Evolutionary conservation across 1,140 invertebrate genomes (phyloP), one percentile per base, ranked within the genome.

Genomic region (Megalopta genalis): DNA sequence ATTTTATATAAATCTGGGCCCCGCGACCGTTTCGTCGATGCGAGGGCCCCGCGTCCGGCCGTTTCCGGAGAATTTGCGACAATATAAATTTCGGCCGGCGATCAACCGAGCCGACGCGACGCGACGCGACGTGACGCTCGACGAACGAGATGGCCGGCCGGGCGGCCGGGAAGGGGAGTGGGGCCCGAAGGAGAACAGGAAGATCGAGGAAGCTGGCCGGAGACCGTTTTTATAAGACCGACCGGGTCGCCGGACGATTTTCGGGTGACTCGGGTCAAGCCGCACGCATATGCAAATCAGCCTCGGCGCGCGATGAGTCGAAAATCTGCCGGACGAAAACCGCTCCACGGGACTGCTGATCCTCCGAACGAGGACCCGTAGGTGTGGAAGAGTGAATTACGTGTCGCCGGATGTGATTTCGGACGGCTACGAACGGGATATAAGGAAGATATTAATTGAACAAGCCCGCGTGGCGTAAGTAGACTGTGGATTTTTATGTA

Each of bases 21-120:
- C 66, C 60, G 79, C 60, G 79, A 75, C 37, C 79, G 59, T 81
- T 84, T 86, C 72, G 78, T 86, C 77, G 77, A 81, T 71, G 76
- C 59, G 74, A 25, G 12, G 10, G 42, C 10, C 42, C 42, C 42
- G 42, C 42, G 14, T 2, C 42, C 81, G 74, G 82, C 16, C 84
- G 84, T 89, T 90, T 90, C 79, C 46, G 49, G 60, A 87, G 81
- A 85, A 90, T 90, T 88, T 90, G 87, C 80, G 83, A 88, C 86
- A 86, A 75, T 77, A 89, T 90, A 90, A 90, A 89, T 89, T 88
- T 82, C 77, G 59, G 67, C 14, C 65, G 82, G 76, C 84, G 52
- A 81, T 78, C 84, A 71, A 54, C 76, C 49, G 49, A 16, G 52
- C 6, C 9, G 14, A 23, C 64, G 37, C 60, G 64, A 75, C 64